phyloP scores from a whole-genome alignment of 2,113 vertebrate genomes.

The Indicator indicator region DNA sequence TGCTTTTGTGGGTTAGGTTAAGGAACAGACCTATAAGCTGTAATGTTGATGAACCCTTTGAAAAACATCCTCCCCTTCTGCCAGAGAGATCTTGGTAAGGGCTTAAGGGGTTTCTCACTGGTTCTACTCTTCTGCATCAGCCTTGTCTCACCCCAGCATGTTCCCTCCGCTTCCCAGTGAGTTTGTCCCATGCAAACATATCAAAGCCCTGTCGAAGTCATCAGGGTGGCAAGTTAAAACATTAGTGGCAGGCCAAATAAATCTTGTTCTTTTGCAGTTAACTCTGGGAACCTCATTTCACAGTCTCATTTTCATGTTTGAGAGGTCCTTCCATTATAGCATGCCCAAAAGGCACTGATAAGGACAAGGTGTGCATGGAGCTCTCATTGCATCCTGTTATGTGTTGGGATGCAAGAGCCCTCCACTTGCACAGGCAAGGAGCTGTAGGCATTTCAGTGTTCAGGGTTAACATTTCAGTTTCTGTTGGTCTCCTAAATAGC shows the following conservation, averaged over 20 bases:
- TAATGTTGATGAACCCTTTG: neutral
- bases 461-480: neutral
- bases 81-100: neutral
- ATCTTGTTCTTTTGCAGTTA: neutral
- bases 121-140: neutral
- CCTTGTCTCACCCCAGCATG: fast-evolving
- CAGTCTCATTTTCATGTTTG: neutral
- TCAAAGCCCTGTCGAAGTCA: neutral
- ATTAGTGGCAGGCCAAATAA: neutral
- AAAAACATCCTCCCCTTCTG: neutral
- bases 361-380: neutral
- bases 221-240: neutral
- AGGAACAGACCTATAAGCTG: neutral
- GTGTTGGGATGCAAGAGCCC: neutral
- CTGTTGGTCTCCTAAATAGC: neutral
- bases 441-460: neutral
- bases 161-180: neutral
- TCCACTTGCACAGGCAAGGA: fast-evolving
- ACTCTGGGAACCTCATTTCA: neutral
- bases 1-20: neutral
- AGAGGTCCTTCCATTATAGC: neutral
- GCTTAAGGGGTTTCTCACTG: neutral
- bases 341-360: neutral
- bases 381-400: fast-evolving
- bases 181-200: fast-evolving